Conservation (phyloP, 2,113 vertebrate species). For the Syngnathus typhle region DNA sequence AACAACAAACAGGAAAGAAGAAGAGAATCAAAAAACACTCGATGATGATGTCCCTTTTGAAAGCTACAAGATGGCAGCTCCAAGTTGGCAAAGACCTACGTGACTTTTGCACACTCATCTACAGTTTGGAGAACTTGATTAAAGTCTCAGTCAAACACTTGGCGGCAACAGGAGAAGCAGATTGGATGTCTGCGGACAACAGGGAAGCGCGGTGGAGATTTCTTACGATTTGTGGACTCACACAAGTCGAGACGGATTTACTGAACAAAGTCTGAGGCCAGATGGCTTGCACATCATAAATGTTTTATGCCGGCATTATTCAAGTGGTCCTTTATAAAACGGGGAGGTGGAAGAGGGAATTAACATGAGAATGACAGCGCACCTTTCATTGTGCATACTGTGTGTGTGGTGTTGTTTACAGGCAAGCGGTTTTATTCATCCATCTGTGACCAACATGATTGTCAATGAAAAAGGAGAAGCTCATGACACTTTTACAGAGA, state of each 20-base stretch:
- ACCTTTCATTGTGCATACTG: not conserved
- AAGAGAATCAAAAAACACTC: not conserved
- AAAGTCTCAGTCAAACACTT: conserved; percentile 8
- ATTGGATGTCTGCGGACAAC: not conserved
- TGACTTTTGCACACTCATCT: conserved; percentile 1
- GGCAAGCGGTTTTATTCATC: not conserved
- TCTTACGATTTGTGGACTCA: not conserved
- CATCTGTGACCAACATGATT: not conserved
- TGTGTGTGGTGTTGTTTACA: not conserved
- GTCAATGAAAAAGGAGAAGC: not conserved
- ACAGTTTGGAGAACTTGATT: conserved; percentile 5
- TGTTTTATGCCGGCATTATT: not conserved
- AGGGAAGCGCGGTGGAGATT: not conserved
- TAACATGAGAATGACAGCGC: not conserved
- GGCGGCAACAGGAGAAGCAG: not conserved
- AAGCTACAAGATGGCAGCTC: not conserved
- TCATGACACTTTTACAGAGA: too few relatives aligned
- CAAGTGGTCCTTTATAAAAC: not conserved
- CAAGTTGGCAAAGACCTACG: conserved; percentile 5
- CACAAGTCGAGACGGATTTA: not conserved
- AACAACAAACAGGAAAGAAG: not conserved
- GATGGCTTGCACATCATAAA: conserved; percentile 7
- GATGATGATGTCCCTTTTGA: not conserved
- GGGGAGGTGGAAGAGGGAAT: not conserved
- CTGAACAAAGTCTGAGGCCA: conserved; percentile 1